Percentiles rank a stretch among this genome's conserved stretches.
Conservation (phyloP, 1,140 invertebrate genomes). For the Drosophila tani region DNA sequence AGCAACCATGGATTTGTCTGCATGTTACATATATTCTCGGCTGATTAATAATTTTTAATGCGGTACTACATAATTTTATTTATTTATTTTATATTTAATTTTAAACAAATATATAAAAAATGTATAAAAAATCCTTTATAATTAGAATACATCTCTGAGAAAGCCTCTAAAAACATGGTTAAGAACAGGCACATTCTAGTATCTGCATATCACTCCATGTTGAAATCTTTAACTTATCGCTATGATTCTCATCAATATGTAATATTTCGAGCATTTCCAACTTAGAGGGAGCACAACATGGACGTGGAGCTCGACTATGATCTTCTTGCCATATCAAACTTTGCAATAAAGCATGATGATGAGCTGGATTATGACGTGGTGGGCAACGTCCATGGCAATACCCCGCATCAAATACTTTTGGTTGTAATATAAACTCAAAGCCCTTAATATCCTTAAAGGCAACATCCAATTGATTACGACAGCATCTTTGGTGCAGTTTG, state of each 20-base stretch:
- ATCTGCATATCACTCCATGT: constrained; percentile 91
- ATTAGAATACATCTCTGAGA: background rate
- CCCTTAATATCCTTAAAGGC: constrained; percentile 89
- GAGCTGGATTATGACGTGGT: constrained; percentile 89
- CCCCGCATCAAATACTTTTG: constrained; percentile 90
- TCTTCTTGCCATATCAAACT: constrained; percentile 89
- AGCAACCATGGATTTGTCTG: background rate
- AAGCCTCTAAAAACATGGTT: background rate
- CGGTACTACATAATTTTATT: background rate
- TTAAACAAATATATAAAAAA: background rate
- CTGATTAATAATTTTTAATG: background rate
- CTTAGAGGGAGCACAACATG: constrained; percentile 90
- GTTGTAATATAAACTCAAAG: constrained; percentile 90
- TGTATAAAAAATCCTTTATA: background rate
- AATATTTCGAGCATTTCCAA: constrained; percentile 89
- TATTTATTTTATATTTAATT: constrained; percentile 1
- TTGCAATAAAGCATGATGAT: constrained; percentile 90
- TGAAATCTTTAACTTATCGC: constrained; percentile 88
- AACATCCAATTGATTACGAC: constrained; percentile 88
- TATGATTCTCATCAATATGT: constrained; percentile 88
- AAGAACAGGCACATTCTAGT: constrained; percentile 91
- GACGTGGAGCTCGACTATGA: constrained; percentile 87
- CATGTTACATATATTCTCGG: too few relatives aligned
- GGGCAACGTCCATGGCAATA: constrained; percentile 91
- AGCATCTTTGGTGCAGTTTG: constrained; percentile 87